These are phyloP conservation scores for Pseudococcus viburni DNA, from an alignment of 2,888 invertebrate species.

Conservation along the genomic window DNA sequence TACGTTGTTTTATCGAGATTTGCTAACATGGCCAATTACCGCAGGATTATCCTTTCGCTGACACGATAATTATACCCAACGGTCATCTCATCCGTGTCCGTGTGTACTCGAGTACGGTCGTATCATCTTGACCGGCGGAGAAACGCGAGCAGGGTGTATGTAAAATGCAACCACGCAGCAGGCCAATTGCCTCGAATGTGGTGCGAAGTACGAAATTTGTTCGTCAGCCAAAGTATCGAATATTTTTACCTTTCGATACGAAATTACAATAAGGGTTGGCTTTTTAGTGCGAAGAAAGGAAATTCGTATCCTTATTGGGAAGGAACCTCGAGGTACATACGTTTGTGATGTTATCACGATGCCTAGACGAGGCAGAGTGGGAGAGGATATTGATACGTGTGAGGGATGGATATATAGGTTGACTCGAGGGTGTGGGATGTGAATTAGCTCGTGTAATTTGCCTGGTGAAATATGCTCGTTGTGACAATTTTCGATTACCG, in stretches of 20 bases:
- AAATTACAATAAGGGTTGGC: too few species aligned
- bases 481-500: constrained; percentile 38
- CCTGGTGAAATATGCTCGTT: neutral
- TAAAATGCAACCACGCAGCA: too few species aligned
- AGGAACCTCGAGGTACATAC: neutral
- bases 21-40: constrained; percentile 38
- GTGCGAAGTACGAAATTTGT: too few species aligned
- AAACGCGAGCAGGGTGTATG: neutral
- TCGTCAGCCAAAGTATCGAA: too few species aligned
- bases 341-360: neutral
- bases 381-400: neutral
- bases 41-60: constrained; percentile 31
- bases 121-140: neutral
- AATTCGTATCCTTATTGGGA: too few species aligned
- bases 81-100: constrained; percentile 10
- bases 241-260: too few species aligned
- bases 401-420: neutral
- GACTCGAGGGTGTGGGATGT: constrained; percentile 4
- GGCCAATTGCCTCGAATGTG: too few species aligned
- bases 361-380: neutral
- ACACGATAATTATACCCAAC: constrained; percentile 33
- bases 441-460: constrained; percentile 36
- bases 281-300: too few species aligned
- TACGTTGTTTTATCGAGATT: constrained; percentile 48
- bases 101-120: neutral